These are phyloP conservation scores for Mythimna vitellina DNA, from an alignment of 2,888 invertebrate species.

Conservation along the genomic window DNA sequence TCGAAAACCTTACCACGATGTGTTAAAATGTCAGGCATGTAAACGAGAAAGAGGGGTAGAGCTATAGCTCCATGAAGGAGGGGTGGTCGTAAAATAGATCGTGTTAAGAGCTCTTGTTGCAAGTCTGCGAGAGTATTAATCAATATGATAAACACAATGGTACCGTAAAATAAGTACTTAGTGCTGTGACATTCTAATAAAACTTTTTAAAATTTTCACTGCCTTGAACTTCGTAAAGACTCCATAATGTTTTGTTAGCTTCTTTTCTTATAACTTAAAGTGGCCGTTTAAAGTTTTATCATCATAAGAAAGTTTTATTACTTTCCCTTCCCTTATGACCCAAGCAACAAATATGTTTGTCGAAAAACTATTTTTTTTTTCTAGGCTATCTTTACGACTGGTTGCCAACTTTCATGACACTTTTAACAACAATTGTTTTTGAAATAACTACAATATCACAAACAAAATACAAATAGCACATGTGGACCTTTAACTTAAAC, in stretches of 20 bases:
- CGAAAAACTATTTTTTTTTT: conserved; percentile 19
- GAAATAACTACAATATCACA: background rate
- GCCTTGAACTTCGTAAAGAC: conserved; percentile 12
- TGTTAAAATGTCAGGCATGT: no score
- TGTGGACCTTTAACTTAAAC: background rate
- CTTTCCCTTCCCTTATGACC: conserved; percentile 32
- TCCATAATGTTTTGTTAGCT: conserved; percentile 17
- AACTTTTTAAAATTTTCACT: conserved; percentile 5
- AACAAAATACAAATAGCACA: background rate
- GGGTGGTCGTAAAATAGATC: no score
- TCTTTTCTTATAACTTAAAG: conserved; percentile 34
- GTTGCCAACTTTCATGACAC: conserved; percentile 1
- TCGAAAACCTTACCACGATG: no score
- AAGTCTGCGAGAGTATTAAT: no score
- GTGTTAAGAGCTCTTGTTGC: no score
- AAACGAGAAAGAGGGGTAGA: no score
- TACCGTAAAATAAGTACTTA: background rate
- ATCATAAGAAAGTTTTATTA: conserved; percentile 54
- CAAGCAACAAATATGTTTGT: conserved; percentile 53
- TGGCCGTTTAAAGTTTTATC: conserved; percentile 49
- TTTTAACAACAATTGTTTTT: background rate
- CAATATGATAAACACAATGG: background rate
- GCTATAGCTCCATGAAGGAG: no score
- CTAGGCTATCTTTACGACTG: conserved; percentile 15
- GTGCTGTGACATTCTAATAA: background rate